phyloP scores from a whole-genome alignment of 2,888 invertebrate species.

The Atrina japonica region DNA sequence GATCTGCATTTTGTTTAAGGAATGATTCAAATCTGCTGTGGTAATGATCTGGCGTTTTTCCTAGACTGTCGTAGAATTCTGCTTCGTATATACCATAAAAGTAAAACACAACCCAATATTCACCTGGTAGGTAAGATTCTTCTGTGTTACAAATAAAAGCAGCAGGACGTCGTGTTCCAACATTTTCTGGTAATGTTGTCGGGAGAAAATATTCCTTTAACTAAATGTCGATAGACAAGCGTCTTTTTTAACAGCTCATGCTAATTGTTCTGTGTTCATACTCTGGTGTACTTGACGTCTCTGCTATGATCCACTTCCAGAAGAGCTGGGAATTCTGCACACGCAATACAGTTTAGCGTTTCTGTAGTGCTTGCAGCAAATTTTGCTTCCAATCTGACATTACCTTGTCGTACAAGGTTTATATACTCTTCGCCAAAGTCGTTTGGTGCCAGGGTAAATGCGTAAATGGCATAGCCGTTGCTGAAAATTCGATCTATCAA shows the following conservation, averaged over 20 bases:
- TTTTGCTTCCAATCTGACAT: conserved; percentile 28
- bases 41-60: conserved; percentile 15
- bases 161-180: conserved; percentile 10
- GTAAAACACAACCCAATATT: conserved; percentile 32
- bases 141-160: conserved; percentile 33
- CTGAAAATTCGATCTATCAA: conserved; percentile 19
- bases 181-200: conserved; percentile 6
- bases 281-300: conserved; percentile 25
- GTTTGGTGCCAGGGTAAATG: too few species aligned
- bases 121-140: conserved; percentile 23
- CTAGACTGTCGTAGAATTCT: conserved; percentile 35
- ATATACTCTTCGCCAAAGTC: conserved; percentile 32
- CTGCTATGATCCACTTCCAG: conserved; percentile 20
- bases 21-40: neutral
- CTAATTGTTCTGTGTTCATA: conserved; percentile 16
- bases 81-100: conserved; percentile 4
- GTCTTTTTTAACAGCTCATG: neutral
- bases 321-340: conserved; percentile 23
- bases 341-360: conserved; percentile 29
- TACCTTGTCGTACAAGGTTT: conserved; percentile 34
- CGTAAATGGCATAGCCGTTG: conserved; percentile 30
- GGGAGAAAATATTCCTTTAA: conserved; percentile 11
- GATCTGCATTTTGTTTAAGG: conserved; percentile 6
- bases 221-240: neutral
- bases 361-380: conserved; percentile 15